These are phyloP conservation scores for Cacatua alba DNA, from an alignment of 2,113 vertebrate species.

Conservation along the genomic window DNA sequence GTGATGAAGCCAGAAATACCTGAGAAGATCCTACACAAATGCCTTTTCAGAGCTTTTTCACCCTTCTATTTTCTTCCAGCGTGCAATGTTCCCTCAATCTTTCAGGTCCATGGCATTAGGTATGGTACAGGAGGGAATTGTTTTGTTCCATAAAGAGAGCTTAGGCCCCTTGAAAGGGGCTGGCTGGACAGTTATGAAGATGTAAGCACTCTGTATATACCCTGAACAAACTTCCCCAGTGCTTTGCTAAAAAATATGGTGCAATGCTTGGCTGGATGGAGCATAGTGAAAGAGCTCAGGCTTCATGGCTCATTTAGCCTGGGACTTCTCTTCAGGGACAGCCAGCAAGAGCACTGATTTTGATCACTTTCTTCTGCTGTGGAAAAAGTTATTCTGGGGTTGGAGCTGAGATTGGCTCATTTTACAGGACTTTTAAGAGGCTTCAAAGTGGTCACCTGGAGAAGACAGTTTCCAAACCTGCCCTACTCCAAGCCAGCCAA, in stretches of 20 bases:
- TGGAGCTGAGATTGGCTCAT: neutral
- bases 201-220: neutral
- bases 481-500: neutral
- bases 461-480: neutral
- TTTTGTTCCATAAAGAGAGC: neutral
- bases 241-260: neutral
- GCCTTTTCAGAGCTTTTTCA: neutral
- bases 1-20: neutral
- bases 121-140: neutral
- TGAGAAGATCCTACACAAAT: neutral
- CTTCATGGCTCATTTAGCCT: conserved; percentile 40
- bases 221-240: conserved; percentile 2
- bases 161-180: neutral
- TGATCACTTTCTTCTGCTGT: neutral
- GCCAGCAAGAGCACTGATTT: neutral
- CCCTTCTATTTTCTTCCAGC: neutral
- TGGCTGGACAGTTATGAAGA: conserved; percentile 37
- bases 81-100: neutral
- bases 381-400: neutral
- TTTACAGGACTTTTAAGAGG: neutral
- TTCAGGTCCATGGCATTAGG: neutral
- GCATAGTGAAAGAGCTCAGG: neutral
- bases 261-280: conserved; percentile 7
- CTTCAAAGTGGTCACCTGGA: neutral
- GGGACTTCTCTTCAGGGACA: conserved; percentile 27